Base-by-base conservation (phyloP, 1,140 invertebrate genomes). In the Lordiphosa clarofinis region DNA sequence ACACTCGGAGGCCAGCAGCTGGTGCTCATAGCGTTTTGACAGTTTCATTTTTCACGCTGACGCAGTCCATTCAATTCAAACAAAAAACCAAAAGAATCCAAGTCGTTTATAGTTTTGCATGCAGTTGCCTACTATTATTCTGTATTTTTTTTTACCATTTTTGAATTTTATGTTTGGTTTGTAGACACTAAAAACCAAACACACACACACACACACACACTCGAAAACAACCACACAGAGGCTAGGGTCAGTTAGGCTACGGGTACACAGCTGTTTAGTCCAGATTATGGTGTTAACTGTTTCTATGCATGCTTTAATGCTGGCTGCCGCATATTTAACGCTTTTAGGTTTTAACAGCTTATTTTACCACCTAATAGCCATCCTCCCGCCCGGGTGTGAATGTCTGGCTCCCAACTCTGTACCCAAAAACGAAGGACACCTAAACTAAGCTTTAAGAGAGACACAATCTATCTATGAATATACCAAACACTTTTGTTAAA, bases 301-400 rank as follows among this genome's bases (percentile, higher is more conserved):
- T 68, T 79, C 63, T 55, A 73, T 87, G 86, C 86, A 87, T 87
- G 86, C 60, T 64, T 60, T 72, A 73, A 73, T 86, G 73, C 75
- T 87, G 86, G 81, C 86, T 88, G 86, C 73, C 62, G 70, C 79
- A 78, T 74, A 72, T 71, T 61, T 61, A 70, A 52, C 62, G 74
- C 74, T 74, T 75, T 56, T 74, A 81, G 75, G 70, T 44, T 24
- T 67, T 21, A 39, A 31, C n/a, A 11, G 28, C 28, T 31, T 31
- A 21, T 15, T 21, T 21, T 31, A 39, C 11, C 39, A 42, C 38
- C 10, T 37, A 46, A 13, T 35, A 57, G 37, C 39, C 38, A 64
- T 58, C 31, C 31, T 36, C 28, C 28, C 28, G 1, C 28, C 38
- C 53, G 59, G 72, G 73, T 76, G 73, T 71, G 66, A 76, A 52